phyloP scores from a whole-genome alignment of 2,888 invertebrate species.

The Neoscelio sp. region DNA sequence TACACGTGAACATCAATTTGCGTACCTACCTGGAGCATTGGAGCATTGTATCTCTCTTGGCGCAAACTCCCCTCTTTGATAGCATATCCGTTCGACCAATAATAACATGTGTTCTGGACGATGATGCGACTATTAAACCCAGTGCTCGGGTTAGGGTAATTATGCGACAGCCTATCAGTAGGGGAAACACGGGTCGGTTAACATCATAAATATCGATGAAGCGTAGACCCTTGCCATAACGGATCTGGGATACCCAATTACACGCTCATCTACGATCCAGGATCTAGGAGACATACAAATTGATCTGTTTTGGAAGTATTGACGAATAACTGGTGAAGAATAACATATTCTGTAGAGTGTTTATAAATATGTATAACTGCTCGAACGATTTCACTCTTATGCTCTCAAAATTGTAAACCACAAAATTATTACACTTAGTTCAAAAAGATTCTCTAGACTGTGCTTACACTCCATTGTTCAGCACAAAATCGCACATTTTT shows the following conservation, averaged over 20 bases:
- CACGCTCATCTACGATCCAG: conserved; percentile 78
- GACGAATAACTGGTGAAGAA: conserved; percentile 35
- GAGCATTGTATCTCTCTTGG: conserved; percentile 41
- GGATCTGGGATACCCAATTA: conserved; percentile 79
- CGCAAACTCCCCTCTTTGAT: conserved; percentile 31
- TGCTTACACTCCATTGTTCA: too few species aligned
- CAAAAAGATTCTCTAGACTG: too few species aligned
- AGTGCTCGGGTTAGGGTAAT: conserved; percentile 75
- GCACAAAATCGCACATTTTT: too few species aligned
- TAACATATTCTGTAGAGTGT: conserved; percentile 13
- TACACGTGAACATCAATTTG: conserved; percentile 55
- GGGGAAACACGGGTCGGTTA: conserved; percentile 77
- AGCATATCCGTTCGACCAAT: conserved; percentile 71
- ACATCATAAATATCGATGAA: conserved; percentile 79
- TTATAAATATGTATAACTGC: not conserved
- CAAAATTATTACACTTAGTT: too few species aligned
- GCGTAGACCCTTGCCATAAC: conserved; percentile 68
- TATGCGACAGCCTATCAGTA: conserved; percentile 76
- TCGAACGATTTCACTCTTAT: not conserved
- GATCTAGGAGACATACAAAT: conserved; percentile 80
- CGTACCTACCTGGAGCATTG: conserved; percentile 23
- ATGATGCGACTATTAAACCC: conserved; percentile 76
- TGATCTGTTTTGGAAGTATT: conserved; percentile 77
- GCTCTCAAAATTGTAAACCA: too few species aligned
- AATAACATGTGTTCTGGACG: conserved; percentile 77